These are phyloP conservation scores for Orius laevigatus DNA, from an alignment of 1,140 invertebrate genomes.

Conservation along the genomic window DNA sequence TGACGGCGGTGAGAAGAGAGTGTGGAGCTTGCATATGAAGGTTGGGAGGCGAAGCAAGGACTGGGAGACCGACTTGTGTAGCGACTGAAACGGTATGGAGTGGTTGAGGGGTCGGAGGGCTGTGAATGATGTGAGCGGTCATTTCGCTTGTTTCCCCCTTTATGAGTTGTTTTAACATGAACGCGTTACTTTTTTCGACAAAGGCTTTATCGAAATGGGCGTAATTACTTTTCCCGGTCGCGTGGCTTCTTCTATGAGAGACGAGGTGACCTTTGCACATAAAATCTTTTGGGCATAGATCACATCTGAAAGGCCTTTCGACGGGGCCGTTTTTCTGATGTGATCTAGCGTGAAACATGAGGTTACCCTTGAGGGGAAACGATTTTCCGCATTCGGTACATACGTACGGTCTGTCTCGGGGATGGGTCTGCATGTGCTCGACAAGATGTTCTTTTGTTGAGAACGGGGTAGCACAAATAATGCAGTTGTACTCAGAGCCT, in stretches of 20 bases:
- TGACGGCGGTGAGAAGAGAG: conserved; percentile 23
- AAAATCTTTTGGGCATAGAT: conserved; percentile 93
- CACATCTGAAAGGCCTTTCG: conserved; percentile 83
- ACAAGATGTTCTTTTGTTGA: conserved; percentile 71
- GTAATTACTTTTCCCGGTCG: conserved; percentile 59
- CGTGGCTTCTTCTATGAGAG: conserved; percentile 75
- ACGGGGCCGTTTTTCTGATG: conserved; percentile 73
- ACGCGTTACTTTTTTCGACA: conserved; percentile 56
- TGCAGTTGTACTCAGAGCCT: conserved; percentile 71
- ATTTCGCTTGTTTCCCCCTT: conserved; percentile 33
- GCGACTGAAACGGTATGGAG: conserved; percentile 22
- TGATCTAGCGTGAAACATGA: conserved; percentile 64
- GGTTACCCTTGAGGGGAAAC: conserved; percentile 24
- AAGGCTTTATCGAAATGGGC: conserved; percentile 66
- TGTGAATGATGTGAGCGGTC: conserved; percentile 21
- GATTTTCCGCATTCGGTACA: conserved; percentile 24
- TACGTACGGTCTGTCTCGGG: conserved; percentile 44
- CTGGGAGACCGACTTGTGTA: conserved; percentile 23
- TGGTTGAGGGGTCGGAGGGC: conserved; percentile 12
- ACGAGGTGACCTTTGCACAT: conserved; percentile 85
- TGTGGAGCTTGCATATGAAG: conserved; percentile 22
- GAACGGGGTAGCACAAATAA: conserved; percentile 73
- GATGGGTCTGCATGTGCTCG: conserved; percentile 66
- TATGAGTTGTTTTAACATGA: conserved; percentile 27
- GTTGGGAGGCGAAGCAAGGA: conserved; percentile 20